These are phyloP conservation scores for Pterobdella sp. DNA, from an alignment of 2,888 invertebrate genomes.

Conservation along the genomic window DNA sequence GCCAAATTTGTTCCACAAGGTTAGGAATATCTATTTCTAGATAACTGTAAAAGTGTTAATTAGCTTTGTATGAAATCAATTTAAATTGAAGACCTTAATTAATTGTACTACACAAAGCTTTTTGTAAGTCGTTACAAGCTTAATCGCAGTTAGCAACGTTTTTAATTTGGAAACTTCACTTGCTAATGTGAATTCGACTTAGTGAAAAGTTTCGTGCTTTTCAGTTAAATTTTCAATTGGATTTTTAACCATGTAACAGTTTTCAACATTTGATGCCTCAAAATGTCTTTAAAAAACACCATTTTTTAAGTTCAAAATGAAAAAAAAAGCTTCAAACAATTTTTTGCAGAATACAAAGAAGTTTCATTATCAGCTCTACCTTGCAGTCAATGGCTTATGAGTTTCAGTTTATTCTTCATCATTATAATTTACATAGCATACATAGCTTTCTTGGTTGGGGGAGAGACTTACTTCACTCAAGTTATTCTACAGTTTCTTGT, in stretches of 20 bases:
- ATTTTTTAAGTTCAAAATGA: no score
- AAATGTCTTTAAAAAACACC: no score
- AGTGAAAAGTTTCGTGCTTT: no score
- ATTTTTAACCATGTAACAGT: no score
- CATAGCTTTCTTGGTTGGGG: conserved; percentile 30
- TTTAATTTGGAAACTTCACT: no score
- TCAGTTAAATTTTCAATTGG: no score
- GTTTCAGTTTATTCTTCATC: conserved; percentile 30
- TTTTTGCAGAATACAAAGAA: conserved; percentile 22
- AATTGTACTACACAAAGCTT: no score
- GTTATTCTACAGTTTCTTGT: conserved; percentile 29
- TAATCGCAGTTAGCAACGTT: no score
- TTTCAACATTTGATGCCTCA: no score
- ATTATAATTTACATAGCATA: conserved; percentile 29
- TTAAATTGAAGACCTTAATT: no score
- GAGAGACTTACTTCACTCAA: conserved; percentile 29
- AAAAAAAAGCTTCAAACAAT: background rate
- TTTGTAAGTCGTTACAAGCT: background rate
- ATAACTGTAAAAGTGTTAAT: background rate
- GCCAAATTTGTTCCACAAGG: conserved; percentile 28
- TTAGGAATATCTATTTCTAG: background rate
- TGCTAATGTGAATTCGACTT: no score
- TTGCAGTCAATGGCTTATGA: conserved; percentile 32
- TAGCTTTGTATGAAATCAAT: background rate
- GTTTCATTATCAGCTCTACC: conserved; percentile 21